Evolutionary conservation across 2,113 vertebrate genomes (phyloP), one percentile per base, ranked within the genome.

Genomic region (Anser brachyrhynchus): DNA sequence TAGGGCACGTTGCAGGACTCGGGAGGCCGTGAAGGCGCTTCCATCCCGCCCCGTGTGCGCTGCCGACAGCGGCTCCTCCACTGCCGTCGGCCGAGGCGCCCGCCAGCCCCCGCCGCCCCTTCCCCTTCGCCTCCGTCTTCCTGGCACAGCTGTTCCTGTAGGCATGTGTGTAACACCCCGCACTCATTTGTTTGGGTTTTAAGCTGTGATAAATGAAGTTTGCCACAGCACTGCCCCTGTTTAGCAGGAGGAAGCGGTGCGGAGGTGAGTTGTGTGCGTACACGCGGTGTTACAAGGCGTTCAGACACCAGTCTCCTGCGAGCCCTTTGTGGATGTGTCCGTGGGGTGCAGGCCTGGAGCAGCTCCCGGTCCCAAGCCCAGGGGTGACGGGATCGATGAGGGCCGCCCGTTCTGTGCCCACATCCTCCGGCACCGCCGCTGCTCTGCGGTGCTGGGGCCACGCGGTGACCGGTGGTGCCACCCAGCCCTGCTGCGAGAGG

Each of bases 201-300:
- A 94, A 97, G 84, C 77, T 90, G 87, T 76, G 95, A 92, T 78
- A 89, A 93, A 92, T 91, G 64, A 62, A 77, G 64, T 89, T 83
- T 92, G 71, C 87, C 35, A 8, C 81, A 65, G 84, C 67, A 46
- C 5, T 80, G 65, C 13, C 58, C 74, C 57, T 25, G 49, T 85
- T 87, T 11, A 84, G 82, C 74, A 22, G 66, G 55, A 87, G 83
- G 13, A 67, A 44, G 83, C 15, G 0, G 12, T 3, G 3, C 31
- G 44, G 82, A 89, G 80, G 87, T 90, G 75, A 57, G 43, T 28
- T 69, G 70, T 82, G 83, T 57, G 21, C 3, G 2, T 58, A 10
- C 69, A 69, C 1, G 2, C 0, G 1, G 3, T 52, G 88, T 33
- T 39, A 66, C 70, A 66, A 54, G 84, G 86, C 41, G 20, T 58